These are phyloP conservation scores for Sebastes ruberrimus DNA, from an alignment of 2,797 vertebrate genomes.

Conservation along the genomic window DNA sequence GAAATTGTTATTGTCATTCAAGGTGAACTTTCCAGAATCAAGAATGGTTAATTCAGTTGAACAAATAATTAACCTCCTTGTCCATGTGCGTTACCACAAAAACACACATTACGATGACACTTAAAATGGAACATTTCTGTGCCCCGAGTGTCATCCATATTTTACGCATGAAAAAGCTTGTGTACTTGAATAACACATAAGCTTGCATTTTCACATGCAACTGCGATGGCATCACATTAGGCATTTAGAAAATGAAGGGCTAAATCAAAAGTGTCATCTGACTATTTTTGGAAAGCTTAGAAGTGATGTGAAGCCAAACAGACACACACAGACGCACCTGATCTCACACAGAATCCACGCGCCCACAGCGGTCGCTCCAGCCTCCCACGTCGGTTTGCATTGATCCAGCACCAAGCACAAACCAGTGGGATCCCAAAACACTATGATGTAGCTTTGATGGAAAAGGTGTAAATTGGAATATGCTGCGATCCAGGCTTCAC, in stretches of 20 bases:
- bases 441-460: conserved; percentile 28
- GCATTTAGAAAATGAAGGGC: not conserved
- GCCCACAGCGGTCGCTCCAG: not conserved
- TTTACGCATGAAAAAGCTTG: not conserved
- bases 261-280: not conserved
- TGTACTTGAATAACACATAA: not conserved
- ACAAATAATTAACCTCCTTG: conserved; percentile 14
- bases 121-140: not conserved
- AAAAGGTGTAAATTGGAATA: conserved; percentile 48
- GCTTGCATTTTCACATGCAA: not conserved
- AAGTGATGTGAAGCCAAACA: not conserved
- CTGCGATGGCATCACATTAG: not conserved
- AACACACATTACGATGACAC: not conserved
- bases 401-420: conserved; percentile 23
- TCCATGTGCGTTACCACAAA: not conserved
- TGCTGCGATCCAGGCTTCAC: conserved; percentile 34
- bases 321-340: not conserved
- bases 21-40: conserved; percentile 9
- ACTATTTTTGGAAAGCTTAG: not conserved
- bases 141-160: not conserved
- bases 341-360: not conserved
- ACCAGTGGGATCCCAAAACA: not conserved
- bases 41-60: conserved; percentile 15
- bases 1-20: not conserved
- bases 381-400: conserved; percentile 9